Evolutionary conservation across 2,797 vertebrate genomes (phyloP).

Genomic region (Pelochelys cantorii): DNA sequence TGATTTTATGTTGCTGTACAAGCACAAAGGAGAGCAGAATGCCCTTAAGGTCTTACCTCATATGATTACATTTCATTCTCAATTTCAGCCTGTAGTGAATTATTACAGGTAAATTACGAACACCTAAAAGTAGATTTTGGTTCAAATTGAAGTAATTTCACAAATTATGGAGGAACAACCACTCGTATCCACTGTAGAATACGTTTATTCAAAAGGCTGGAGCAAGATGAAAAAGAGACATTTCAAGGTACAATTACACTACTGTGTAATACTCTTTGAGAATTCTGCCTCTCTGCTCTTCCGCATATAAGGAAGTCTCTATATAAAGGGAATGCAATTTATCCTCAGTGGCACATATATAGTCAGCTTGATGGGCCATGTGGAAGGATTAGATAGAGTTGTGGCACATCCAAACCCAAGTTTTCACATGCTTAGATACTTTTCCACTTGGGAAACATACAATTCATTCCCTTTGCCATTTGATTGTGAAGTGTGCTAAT

Average conservation of each 20-base stretch:
- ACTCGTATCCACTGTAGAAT: neutral
- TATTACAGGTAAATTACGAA: neutral
- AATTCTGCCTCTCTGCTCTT: slow-evolving; percentile 23
- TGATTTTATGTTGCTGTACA: neutral
- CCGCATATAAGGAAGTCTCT: neutral
- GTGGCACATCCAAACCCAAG: neutral
- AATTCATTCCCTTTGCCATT: neutral
- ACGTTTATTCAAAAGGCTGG: slow-evolving; percentile 36
- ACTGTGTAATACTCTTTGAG: slow-evolving; percentile 1
- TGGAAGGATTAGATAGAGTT: neutral
- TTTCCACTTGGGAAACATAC: neutral
- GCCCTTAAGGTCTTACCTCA: neutral
- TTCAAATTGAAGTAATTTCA: slow-evolving; percentile 27
- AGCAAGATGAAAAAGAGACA: slow-evolving; percentile 14
- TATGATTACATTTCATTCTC: neutral
- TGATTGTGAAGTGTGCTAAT: neutral
- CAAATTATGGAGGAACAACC: neutral
- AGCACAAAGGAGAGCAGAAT: neutral
- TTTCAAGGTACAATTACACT: neutral
- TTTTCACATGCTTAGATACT: neutral
- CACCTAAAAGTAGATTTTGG: neutral
- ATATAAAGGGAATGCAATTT: neutral
- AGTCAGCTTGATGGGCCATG: neutral
- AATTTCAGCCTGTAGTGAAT: neutral
- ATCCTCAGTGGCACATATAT: neutral